Conservation (phyloP, 2,113 vertebrate genomes). For the Misgurnus mizolepis region DNA sequence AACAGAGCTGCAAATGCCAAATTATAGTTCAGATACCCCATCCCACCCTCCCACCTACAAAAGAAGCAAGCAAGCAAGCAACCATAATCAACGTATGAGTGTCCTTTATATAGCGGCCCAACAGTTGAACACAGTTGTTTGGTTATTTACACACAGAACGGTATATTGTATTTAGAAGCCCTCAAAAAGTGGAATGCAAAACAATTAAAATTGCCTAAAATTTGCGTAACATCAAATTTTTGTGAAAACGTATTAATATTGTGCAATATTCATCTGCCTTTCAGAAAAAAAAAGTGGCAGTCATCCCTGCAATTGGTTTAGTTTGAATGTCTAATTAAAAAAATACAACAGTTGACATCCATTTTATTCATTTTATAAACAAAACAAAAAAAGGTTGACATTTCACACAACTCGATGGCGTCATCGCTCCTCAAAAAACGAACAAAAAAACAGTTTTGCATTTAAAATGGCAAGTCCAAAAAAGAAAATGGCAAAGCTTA, state of each 20-base stretch:
- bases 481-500: conserved; percentile 63
- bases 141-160: conserved; percentile 73
- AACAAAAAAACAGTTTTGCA: conserved; percentile 51
- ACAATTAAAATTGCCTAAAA: conserved; percentile 70
- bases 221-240: conserved; percentile 73
- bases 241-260: conserved; percentile 78
- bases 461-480: conserved; percentile 59
- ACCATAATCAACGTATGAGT: conserved; percentile 58
- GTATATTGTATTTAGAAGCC: conserved; percentile 52
- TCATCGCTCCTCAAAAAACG: conserved; percentile 52
- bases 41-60: conserved; percentile 8
- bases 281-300: conserved; percentile 82
- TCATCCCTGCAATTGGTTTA: conserved; percentile 87
- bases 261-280: conserved; percentile 93
- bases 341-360: conserved; percentile 70
- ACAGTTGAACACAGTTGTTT: conserved; percentile 69
- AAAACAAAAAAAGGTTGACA: conserved; percentile 49
- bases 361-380: conserved; percentile 62
- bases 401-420: conserved; percentile 62
- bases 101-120: conserved; percentile 73
- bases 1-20: conserved; percentile 60
- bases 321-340: conserved; percentile 71
- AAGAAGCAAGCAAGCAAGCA: conserved; percentile 58
- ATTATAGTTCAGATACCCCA: conserved; percentile 45
- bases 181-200: conserved; percentile 81